phyloP scores from a whole-genome alignment of 2,888 invertebrate species.

The Caenorhabditis parvicauda region DNA sequence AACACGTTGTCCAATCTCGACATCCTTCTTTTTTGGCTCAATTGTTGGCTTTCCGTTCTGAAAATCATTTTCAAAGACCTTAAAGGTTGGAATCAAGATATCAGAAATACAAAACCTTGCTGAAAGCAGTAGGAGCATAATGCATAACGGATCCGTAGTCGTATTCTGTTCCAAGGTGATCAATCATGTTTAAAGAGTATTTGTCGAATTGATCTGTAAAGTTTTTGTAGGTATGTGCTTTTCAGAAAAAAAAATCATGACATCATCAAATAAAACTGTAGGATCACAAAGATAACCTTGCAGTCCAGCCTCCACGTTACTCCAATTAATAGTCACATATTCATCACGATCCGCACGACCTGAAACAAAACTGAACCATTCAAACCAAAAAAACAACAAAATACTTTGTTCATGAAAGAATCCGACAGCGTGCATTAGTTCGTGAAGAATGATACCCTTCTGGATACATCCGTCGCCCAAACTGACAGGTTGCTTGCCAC shows the following conservation, averaged over 20 bases:
- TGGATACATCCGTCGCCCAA: slow-evolving; percentile 63
- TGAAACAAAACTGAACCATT: slow-evolving; percentile 16
- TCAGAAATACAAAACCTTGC: slow-evolving; percentile 55
- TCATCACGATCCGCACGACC: slow-evolving; percentile 62
- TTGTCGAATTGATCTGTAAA: slow-evolving; percentile 59
- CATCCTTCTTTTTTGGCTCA: slow-evolving; percentile 49
- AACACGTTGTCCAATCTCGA: slow-evolving; percentile 55
- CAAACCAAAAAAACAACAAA: no score
- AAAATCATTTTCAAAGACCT: slow-evolving; percentile 1
- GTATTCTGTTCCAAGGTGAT: slow-evolving; percentile 62
- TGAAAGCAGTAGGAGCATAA: slow-evolving; percentile 66
- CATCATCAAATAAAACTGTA: no score
- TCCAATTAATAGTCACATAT: slow-evolving; percentile 61
- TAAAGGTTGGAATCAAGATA: background rate
- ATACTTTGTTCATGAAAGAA: slow-evolving; percentile 63
- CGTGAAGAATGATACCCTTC: slow-evolving; percentile 62
- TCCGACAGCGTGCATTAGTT: slow-evolving; percentile 62
- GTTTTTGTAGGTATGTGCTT: background rate
- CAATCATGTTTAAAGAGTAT: slow-evolving; percentile 60
- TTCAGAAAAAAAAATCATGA: no score
- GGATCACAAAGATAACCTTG: slow-evolving; percentile 37
- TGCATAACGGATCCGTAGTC: slow-evolving; percentile 66
- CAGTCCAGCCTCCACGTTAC: slow-evolving; percentile 58
- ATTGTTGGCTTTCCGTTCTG: slow-evolving; percentile 59
- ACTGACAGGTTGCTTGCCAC: slow-evolving; percentile 62